Conservation (phyloP, 2,888 invertebrate species). For the Apotomis betuletana region DNA sequence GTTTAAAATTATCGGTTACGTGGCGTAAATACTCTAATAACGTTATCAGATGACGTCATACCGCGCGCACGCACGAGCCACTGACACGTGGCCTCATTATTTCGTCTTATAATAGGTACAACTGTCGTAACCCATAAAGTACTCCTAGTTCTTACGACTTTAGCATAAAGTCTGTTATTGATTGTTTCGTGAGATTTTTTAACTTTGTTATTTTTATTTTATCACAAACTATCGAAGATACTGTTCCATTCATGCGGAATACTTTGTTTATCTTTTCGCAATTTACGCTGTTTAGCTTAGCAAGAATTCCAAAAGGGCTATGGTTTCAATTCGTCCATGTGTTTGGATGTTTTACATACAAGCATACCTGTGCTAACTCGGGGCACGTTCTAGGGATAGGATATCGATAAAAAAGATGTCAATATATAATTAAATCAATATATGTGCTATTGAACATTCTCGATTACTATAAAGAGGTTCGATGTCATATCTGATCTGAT, state of each 20-base stretch:
- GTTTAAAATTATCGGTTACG: neutral
- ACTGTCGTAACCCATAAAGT: no score
- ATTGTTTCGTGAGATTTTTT: neutral
- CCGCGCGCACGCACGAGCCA: neutral
- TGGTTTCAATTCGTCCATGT: no score
- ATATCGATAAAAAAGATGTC: no score
- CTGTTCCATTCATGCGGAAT: neutral
- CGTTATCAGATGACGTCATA: slow-evolving; percentile 24
- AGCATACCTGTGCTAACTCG: no score
- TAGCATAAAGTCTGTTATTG: neutral
- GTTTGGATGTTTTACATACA: no score
- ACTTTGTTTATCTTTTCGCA: neutral
- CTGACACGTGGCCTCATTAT: neutral
- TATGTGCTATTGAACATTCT: no score
- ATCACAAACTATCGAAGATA: neutral
- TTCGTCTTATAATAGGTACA: neutral
- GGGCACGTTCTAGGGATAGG: no score
- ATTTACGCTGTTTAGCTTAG: no score
- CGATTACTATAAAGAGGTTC: no score
- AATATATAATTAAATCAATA: no score
- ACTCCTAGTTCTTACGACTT: neutral
- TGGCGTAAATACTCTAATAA: neutral
- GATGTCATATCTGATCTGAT: no score
- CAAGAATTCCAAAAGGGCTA: no score
- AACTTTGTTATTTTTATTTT: neutral